These are phyloP conservation scores for Drosophila tani DNA, from an alignment of 1,140 invertebrate genomes.

Conservation along the genomic window DNA sequence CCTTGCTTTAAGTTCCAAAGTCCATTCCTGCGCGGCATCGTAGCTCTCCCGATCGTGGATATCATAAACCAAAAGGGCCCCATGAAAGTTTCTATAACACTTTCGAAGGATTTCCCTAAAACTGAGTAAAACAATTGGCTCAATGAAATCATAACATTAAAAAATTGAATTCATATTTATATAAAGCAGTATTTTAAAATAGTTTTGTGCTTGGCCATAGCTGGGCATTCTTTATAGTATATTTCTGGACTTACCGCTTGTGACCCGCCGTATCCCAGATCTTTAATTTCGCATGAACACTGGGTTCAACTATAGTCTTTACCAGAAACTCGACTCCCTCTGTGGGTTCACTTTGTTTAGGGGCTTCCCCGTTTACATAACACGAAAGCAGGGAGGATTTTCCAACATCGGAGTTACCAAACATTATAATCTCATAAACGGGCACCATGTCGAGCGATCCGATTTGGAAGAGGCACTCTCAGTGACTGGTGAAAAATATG, in stretches of 20 bases:
- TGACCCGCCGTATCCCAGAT: conserved; percentile 43
- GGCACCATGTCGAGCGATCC: no score
- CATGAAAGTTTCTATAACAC: conserved; percentile 12
- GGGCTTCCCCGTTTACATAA: not conserved
- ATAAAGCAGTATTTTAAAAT: no score
- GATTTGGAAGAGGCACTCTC: no score
- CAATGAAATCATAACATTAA: no score
- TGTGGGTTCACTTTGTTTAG: not conserved
- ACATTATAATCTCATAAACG: not conserved
- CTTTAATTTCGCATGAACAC: conserved; percentile 11
- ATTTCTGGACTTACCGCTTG: conserved; percentile 24
- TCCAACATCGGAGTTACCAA: conserved; percentile 29
- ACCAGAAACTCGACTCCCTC: conserved; percentile 12
- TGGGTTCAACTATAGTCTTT: conserved; percentile 4
- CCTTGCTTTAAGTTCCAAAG: conserved; percentile 8
- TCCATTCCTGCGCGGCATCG: conserved; percentile 20
- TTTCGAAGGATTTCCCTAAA: conserved; percentile 18
- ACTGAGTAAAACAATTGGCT: no score
- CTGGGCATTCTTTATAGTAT: not conserved
- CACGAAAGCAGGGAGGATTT: conserved; percentile 33
- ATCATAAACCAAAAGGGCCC: conserved; percentile 44
- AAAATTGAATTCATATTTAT: no score
- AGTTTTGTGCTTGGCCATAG: no score
- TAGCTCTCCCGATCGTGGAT: conserved; percentile 35
- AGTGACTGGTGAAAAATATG: no score